Evolutionary conservation across 2,888 invertebrate species (phyloP).

Genomic region (Eurytoma adleriae): DNA sequence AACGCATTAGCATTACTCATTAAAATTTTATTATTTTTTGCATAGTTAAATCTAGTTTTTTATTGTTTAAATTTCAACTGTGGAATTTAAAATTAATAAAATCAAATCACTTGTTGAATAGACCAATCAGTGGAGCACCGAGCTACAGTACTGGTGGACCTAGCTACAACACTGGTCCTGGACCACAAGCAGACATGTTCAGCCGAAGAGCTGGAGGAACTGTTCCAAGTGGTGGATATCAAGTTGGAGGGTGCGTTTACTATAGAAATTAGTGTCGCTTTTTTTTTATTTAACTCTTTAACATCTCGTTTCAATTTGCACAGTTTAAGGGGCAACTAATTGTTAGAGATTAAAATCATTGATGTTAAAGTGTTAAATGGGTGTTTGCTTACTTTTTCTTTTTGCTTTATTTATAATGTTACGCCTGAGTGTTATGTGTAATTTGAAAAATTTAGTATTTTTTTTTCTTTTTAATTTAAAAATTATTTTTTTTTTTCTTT

Average conservation of each 20-base stretch:
- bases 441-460: no score
- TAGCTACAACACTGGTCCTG: constrained; percentile 72
- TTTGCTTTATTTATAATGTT: neutral
- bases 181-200: constrained; percentile 74
- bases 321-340: neutral
- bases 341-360: neutral
- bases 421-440: no score
- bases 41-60: constrained; percentile 35
- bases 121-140: constrained; percentile 73
- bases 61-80: constrained; percentile 1
- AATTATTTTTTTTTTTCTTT: no score
- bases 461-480: no score
- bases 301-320: constrained; percentile 15
- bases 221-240: constrained; percentile 72
- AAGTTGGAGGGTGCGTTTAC: constrained; percentile 72
- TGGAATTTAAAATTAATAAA: constrained; percentile 28
- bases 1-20: neutral
- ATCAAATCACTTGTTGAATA: constrained; percentile 59
- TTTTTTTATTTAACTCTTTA: constrained; percentile 32
- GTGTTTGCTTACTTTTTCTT: neutral
- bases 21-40: neutral
- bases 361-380: constrained; percentile 7
- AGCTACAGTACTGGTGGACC: constrained; percentile 71
- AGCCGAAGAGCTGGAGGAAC: constrained; percentile 74
- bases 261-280: constrained; percentile 30